Base-by-base conservation (phyloP, 2,797 vertebrate species). In the Tragopan temminckii region DNA sequence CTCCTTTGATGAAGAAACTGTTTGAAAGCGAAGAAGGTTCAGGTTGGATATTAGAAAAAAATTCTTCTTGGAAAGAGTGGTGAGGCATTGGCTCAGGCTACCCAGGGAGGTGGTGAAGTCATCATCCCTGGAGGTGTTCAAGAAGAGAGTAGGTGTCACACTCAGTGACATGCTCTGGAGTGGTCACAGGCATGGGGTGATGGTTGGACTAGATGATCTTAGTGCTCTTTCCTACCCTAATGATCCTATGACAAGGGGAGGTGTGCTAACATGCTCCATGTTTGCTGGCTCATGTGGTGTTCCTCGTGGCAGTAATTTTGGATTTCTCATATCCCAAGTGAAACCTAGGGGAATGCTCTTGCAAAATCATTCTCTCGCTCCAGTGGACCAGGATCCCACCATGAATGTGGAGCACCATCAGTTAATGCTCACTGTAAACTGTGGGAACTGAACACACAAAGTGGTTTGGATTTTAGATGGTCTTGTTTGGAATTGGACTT, bases 1-100 rank as follows among this genome's bases (percentile, higher is more conserved):
- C 50, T 85, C 57, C 24, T 74, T 84, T 69, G 62, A 58, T 58
- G 20, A 69, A 69, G 62, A 84, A 92, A 88, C 74, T 33, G 13
- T 18, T 13, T 8, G 63, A 67, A 67, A 63, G 79, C 88, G 69
- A 63, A 38, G 69, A 78, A 80, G 48, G 48, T 50, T 50, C 24
- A 27, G 48, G 48, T 16, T 27, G 48, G 25, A 50, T 50, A 27
- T 50, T 27, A 50, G 48, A 27, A 50, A 27, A 50, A 27, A 50
- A 27, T 15, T 50, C 14, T 50, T 50, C 8, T 50, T 50, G 48
- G 48, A 27, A 50, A 27, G 48, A 50, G 48, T 27, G 25, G 25
- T 16, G 25, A 27, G 50, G 25, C 50, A 52, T 16, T 52, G 50
- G 25, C 5, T 16, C 8, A 29, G 50, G 25, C 50, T 52, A 25